Percentiles rank a stretch among this genome's conserved stretches.
phyloP scores from a whole-genome alignment of 2,113 vertebrate genomes.

The Pleuronectes platessa region DNA sequence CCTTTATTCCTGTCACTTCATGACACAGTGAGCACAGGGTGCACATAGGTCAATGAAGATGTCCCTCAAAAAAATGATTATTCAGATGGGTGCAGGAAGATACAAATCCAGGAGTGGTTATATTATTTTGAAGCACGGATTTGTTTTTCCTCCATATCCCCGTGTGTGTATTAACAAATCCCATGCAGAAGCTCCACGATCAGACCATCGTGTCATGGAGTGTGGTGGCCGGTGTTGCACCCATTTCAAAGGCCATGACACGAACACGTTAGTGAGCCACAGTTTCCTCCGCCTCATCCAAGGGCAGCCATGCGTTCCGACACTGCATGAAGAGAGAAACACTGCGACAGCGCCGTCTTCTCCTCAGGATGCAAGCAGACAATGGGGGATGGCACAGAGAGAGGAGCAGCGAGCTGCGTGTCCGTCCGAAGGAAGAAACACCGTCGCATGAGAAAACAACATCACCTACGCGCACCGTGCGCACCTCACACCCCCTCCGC shows the following conservation, averaged over 20 bases:
- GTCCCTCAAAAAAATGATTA: neutral
- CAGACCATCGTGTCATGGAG: neutral
- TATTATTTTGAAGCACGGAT: neutral
- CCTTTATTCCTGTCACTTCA: too few species aligned
- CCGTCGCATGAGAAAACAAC: neutral
- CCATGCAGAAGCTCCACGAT: neutral
- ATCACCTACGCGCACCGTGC: constrained; percentile 8
- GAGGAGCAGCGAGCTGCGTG: neutral
- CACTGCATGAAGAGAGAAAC: constrained; percentile 66
- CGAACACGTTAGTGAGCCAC: constrained; percentile 16
- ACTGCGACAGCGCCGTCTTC: constrained; percentile 77
- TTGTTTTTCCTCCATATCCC: neutral
- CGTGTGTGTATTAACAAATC: neutral
- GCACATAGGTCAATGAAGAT: neutral
- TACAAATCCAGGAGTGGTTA: neutral
- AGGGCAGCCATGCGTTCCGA: constrained; percentile 71
- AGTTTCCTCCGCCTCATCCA: constrained; percentile 41
- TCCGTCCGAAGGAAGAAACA: constrained; percentile 7
- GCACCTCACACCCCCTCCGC: constrained; percentile 41
- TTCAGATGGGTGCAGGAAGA: neutral
- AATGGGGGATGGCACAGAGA: neutral
- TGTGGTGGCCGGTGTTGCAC: constrained; percentile 8
- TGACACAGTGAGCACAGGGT: too few species aligned
- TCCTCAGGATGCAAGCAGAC: constrained; percentile 30
- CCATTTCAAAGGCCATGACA: constrained; percentile 24